These are phyloP conservation scores for Psilopsiagon aymara DNA, from an alignment of 2,113 vertebrate genomes.

Conservation along the genomic window DNA sequence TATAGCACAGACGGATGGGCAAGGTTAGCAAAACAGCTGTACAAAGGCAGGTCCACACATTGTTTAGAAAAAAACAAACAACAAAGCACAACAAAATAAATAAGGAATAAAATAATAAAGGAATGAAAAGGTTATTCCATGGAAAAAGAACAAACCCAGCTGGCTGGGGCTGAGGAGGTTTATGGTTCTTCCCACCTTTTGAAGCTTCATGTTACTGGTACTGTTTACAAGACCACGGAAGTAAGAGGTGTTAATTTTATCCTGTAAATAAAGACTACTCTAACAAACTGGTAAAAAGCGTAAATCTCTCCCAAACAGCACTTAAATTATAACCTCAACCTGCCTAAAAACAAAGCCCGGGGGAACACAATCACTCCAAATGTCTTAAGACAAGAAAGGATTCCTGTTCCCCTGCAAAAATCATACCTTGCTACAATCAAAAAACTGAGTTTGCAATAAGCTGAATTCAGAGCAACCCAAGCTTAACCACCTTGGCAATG, in stretches of 20 bases:
- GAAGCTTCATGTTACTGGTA: not conserved
- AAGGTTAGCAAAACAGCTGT: not conserved
- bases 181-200: not conserved
- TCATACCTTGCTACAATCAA: not conserved
- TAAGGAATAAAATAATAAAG: not conserved
- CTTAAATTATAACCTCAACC: not conserved
- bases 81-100: not conserved
- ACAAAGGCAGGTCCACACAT: not conserved
- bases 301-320: not conserved
- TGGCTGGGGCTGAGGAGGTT: not conserved
- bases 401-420: not conserved
- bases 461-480: not conserved
- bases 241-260: not conserved
- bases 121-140: not conserved
- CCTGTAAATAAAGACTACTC: not conserved
- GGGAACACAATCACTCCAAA: not conserved
- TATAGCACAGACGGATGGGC: not conserved
- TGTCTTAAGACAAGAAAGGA: not conserved
- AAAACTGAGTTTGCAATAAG: not conserved
- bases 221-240: not conserved
- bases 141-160: not conserved
- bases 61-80: not conserved
- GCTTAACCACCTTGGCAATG: not conserved
- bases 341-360: not conserved
- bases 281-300: fast-evolving